A percentile compares a stretch with the other conserved stretches of the same genome.
phyloP scores from a whole-genome alignment of 2,888 invertebrate genomes.

The Hecatera dysodea region DNA sequence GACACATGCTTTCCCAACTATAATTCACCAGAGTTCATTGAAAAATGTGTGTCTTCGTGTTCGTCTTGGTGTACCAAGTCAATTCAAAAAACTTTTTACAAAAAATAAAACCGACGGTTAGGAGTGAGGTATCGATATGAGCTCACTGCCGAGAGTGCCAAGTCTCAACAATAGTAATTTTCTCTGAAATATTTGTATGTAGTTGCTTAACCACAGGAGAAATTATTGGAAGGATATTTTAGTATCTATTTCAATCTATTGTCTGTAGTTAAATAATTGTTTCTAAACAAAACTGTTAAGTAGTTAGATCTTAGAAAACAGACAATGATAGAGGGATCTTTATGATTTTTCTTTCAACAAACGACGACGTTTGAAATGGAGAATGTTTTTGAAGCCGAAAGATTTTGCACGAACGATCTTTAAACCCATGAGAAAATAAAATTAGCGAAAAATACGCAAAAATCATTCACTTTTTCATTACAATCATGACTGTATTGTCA shows the following conservation, averaged over 20 bases:
- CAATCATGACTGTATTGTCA: constrained; percentile 36
- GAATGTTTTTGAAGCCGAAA: background rate
- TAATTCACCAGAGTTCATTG: too few species aligned
- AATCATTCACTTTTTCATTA: constrained; percentile 3
- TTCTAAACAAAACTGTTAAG: background rate
- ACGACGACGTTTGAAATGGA: background rate
- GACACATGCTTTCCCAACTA: too few species aligned
- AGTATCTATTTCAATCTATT: constrained; percentile 1
- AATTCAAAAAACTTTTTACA: too few species aligned
- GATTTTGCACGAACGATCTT: background rate
- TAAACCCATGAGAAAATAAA: background rate
- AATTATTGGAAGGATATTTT: constrained; percentile 7
- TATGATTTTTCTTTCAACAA: background rate
- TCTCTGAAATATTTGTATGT: constrained; percentile 19
- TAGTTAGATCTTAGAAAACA: background rate
- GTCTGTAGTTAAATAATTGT: background rate
- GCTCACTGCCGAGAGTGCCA: constrained; percentile 40
- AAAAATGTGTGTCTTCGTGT: too few species aligned
- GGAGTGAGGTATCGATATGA: constrained; percentile 25
- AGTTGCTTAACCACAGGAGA: constrained; percentile 3
- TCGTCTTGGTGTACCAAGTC: too few species aligned
- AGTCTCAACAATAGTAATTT: constrained; percentile 20
- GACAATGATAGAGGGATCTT: too few species aligned
- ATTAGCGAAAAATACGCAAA: background rate
- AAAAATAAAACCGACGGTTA: constrained; percentile 22